Percentiles rank a stretch among this genome's conserved stretches.
Evolutionary conservation across 1,140 invertebrate genomes (phyloP).

Genomic region (Ooceraea biroi): DNA sequence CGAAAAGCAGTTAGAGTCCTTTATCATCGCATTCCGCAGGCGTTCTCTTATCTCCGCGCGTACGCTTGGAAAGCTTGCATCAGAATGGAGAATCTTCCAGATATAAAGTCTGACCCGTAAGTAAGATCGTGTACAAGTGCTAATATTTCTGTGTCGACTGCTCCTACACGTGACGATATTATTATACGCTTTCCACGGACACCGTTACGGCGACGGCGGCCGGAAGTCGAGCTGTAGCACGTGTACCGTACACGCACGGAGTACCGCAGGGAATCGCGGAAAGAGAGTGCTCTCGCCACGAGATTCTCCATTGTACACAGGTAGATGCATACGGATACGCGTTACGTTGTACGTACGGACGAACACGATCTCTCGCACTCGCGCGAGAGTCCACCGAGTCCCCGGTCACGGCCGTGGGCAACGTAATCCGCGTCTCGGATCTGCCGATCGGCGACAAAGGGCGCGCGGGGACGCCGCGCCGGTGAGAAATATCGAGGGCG

Average conservation of each 20-base stretch:
- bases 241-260: slow-evolving; percentile 8
- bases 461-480: not conserved
- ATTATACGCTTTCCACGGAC: slow-evolving; percentile 10
- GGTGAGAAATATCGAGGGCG: slow-evolving; percentile 43
- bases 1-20: not conserved
- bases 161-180: not conserved
- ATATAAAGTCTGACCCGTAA: not conserved
- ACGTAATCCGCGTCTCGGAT: slow-evolving; percentile 75
- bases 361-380: slow-evolving; percentile 68
- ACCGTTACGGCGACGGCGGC: slow-evolving; percentile 12
- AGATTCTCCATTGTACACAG: too few relatives aligned
- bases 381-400: slow-evolving; percentile 67
- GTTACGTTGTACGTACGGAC: slow-evolving; percentile 33
- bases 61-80: not conserved
- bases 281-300: slow-evolving; percentile 34
- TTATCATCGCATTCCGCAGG: not conserved
- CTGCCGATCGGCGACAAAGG: slow-evolving; percentile 68
- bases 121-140: not conserved
- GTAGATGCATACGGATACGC: too few relatives aligned
- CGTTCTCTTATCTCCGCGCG: not conserved
- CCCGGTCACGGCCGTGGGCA: slow-evolving; percentile 14
- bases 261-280: not conserved
- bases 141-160: slow-evolving; percentile 38
- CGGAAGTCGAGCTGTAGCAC: slow-evolving; percentile 56
- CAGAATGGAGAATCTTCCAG: not conserved